Conservation (phyloP, 2,888 invertebrate species). For the Parnassius orleans region DNA sequence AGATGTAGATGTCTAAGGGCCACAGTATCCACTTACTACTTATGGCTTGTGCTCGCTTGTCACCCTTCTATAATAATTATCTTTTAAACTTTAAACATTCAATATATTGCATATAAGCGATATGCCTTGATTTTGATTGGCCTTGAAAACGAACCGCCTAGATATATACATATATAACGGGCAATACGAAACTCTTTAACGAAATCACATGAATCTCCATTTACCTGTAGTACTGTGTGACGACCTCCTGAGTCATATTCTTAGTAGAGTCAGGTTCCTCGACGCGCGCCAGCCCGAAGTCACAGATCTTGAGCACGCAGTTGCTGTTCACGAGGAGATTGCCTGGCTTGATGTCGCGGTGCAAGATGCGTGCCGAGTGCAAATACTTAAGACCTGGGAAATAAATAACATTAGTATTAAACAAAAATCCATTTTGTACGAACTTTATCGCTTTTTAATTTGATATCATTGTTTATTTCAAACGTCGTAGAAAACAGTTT, state of each 20-base stretch:
- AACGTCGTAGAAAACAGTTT: too few species aligned
- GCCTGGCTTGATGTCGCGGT: slow-evolving; percentile 99
- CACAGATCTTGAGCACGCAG: slow-evolving; percentile 99
- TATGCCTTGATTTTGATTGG: too few species aligned
- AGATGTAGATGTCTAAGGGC: too few species aligned
- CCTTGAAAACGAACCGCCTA: too few species aligned
- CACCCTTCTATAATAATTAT: too few species aligned
- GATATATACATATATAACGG: too few species aligned
- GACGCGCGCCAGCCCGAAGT: slow-evolving; percentile 98
- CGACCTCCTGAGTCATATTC: slow-evolving; percentile 99
- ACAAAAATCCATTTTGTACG: background rate
- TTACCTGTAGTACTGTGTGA: slow-evolving; percentile 97
- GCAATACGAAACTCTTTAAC: too few species aligned
- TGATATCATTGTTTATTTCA: too few species aligned
- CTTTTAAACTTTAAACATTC: too few species aligned
- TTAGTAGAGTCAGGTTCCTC: slow-evolving; percentile 96
- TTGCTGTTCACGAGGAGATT: slow-evolving; percentile 99
- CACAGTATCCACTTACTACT: too few species aligned
- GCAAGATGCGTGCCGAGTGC: slow-evolving; percentile 98
- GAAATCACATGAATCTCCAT: background rate
- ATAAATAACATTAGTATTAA: background rate
- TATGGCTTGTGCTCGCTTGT: too few species aligned
- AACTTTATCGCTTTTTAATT: background rate
- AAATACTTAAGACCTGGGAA: slow-evolving; percentile 95
- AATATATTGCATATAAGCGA: too few species aligned